Base-by-base conservation (phyloP, 2,113 vertebrate genomes). In the Platysteira castanea region DNA sequence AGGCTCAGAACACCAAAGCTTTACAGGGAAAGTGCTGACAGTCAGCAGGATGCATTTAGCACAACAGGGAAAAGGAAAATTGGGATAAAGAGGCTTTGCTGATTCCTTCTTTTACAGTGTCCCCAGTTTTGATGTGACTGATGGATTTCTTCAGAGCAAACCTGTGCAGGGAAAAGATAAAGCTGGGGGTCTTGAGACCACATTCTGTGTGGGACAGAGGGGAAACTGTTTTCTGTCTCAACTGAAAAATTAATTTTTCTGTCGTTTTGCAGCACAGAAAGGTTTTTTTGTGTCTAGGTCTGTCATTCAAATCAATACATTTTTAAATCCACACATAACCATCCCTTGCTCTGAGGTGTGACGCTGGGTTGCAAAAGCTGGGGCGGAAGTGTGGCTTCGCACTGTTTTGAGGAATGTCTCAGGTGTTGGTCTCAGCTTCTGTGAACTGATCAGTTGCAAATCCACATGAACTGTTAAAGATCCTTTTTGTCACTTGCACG, bases 401-500 rank as follows among this genome's bases (percentile, higher is more conserved):
- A 0, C 2, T 20, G 61, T 53, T 84, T 59, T 19, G 53, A 46
- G 57, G 37, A 67, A 11, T 50, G 52, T 41, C 47, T 69, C 21
- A 39, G 56, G 7, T 69, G 24, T 60, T 73, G 31, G 42, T 52
- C 23, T 63, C 23, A 24, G 44, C 59, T 73, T 64, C 12, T 35
- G 1, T 57, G 63, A 74, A 26, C 21, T 23, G 35, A 37, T 52
- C 13, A 18, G 22, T 21, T 67, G 20, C 74, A 80, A 74, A 53
- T 59, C 60, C 70, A 24, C 14, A 0, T 3, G 30, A 42, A 11
- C 15, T 28, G 54, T 30, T 70, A 3, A 61, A 69, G 57, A 23
- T 52, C 7, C 1, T 19, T 37, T 59, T 81, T 78, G 35, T 41
- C 21, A 14, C n/a, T 53, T 54, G 73, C 33, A 37, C 0, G 0